Percentiles rank a stretch among this genome's conserved stretches.
Conservation (phyloP, 2,113 vertebrate species). For the Garra rufa region DNA sequence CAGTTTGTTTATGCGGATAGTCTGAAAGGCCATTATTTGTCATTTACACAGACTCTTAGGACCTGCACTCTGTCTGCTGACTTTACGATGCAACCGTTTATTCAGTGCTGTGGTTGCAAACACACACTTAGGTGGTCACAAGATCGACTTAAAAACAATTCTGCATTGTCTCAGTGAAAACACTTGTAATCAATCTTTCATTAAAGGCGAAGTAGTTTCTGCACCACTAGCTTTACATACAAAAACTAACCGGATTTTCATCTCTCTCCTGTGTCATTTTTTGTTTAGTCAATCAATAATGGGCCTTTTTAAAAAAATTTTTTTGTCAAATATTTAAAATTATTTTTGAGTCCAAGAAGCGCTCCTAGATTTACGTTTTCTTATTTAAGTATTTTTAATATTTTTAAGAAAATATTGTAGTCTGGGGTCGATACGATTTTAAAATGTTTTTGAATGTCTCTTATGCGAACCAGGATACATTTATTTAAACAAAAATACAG, state of each 20-base stretch:
- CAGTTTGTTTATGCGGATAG: slow-evolving; percentile 34
- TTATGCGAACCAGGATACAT: too few relatives aligned
- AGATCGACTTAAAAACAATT: not conserved
- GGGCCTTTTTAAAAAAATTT: not conserved
- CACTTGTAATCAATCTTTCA: not conserved
- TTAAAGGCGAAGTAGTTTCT: not conserved
- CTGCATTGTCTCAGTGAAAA: slow-evolving; percentile 1
- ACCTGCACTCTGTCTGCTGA: slow-evolving; percentile 46
- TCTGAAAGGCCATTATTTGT: slow-evolving; percentile 51
- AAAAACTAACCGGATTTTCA: not conserved
- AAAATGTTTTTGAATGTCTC: not conserved
- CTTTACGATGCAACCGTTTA: slow-evolving; percentile 58
- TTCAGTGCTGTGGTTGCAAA: slow-evolving; percentile 28
- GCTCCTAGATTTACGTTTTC: too few relatives aligned
- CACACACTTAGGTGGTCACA: slow-evolving; percentile 19
- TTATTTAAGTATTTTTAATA: not conserved
- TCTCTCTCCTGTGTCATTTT: not conserved
- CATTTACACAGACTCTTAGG: slow-evolving; percentile 42
- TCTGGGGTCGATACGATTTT: not conserved
- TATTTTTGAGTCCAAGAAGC: too few relatives aligned
- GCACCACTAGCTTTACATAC: not conserved
- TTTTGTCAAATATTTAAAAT: too few relatives aligned
- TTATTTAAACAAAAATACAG: too few relatives aligned
- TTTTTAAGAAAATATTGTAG: not conserved
- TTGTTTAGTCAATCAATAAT: not conserved